Base-by-base conservation (phyloP, 2,113 vertebrate genomes). In the Clarias batrachus region DNA sequence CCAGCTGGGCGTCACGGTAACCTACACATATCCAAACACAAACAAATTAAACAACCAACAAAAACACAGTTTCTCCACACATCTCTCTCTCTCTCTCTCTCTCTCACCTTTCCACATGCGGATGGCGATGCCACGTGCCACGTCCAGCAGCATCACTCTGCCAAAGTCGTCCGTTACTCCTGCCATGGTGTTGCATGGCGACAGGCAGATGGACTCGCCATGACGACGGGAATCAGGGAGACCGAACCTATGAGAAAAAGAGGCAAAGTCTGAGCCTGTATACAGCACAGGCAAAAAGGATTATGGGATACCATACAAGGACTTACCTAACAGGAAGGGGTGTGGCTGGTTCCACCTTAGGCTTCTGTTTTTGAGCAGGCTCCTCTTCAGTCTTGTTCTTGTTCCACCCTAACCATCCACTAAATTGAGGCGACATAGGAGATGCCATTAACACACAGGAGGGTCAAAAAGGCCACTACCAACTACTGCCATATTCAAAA, bases 151-250 rank as follows among this genome's bases (percentile, higher is more conserved):
- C 62, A 96, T 93, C 81, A 99, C 96, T 88, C 98, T 94, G 56
- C 98, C 98, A 90, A 99, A 99, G 88, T 98, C 98, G 89, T 99
- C 98, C 0, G 98, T 99, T 78, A 98, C 97, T n/a, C 97, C 98
- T 13, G 98, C 98, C 88, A 99, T 91, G 0, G 96, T 97, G 92
- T 96, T 98, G 94, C 98, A 99, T 0, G 97, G 98, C 27, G 98
- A 99, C 73, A 99, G 94, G 89, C 96, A 98, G 85, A 99, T 97
- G 54, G 96, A 96, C 89, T 98, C 98, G 2, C 98, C 98, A 0
- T 96, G 97, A 2, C 98, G 97, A 68, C 98, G 96, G 7, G 98
- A 99, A 94, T 99, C 98, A 0, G 98, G 98, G 87, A 99, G 95
- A 71, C 98, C 98, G 92, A 98, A 99, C 88, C 98, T 99, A 83